Evolutionary conservation across 2,888 invertebrate species (phyloP).

Genomic region (Drosophila dives): DNA sequence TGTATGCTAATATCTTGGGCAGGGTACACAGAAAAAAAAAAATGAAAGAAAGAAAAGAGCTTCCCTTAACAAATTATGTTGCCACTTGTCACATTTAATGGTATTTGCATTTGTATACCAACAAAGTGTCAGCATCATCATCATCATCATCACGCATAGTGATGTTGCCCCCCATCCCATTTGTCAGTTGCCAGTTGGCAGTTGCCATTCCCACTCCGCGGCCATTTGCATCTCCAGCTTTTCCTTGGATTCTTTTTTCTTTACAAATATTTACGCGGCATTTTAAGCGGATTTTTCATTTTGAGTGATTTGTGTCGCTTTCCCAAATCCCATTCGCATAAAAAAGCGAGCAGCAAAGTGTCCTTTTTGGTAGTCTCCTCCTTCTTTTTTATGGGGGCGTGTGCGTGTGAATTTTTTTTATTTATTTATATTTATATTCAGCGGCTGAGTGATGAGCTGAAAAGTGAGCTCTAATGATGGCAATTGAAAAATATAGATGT

Average conservation of each 20-base stretch:
- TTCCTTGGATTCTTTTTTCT: conserved; percentile 61
- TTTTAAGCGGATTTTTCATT: conserved; percentile 79
- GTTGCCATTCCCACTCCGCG: conserved; percentile 7
- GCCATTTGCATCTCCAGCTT: conserved; percentile 5
- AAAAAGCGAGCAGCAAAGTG: conserved; percentile 52
- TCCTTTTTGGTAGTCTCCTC: conserved; percentile 30
- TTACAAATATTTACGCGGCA: conserved; percentile 78
- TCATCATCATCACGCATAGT: conserved; percentile 70
- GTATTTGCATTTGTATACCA: conserved; percentile 81
- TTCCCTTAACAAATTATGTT: conserved; percentile 81
- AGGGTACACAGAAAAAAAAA: conserved; percentile 15
- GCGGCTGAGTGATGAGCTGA: conserved; percentile 72
- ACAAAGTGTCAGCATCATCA: conserved; percentile 74
- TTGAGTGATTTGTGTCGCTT: conserved; percentile 78
- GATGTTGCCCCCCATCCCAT: conserved; percentile 22
- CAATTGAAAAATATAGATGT: conserved; percentile 15
- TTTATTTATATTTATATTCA: conserved; percentile 36
- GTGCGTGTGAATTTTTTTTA: conserved; percentile 26
- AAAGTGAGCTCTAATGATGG: conserved; percentile 81
- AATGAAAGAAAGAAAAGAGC: conserved; percentile 26
- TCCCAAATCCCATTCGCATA: conserved; percentile 62
- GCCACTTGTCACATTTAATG: conserved; percentile 82
- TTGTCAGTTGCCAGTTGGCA: conserved; percentile 1
- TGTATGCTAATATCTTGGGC: conserved; percentile 78
- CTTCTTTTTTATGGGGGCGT: conserved; percentile 16